Conservation (phyloP, 1,140 invertebrate species). For the Ptiloglossa arizonensis region DNA sequence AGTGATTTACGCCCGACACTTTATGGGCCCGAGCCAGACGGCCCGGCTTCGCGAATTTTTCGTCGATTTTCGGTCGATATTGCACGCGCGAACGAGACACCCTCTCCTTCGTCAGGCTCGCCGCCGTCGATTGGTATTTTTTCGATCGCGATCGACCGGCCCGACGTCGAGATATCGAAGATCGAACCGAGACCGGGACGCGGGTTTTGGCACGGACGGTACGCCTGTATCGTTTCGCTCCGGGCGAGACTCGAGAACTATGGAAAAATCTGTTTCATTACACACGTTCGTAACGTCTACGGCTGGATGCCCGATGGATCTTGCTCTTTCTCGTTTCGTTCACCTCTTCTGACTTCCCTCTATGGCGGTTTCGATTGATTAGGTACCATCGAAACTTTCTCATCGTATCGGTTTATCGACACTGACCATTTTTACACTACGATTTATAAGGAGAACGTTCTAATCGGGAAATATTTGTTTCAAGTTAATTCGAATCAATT, state of each 20-base stretch:
- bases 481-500: no score
- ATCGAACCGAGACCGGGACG: not conserved
- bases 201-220: conserved; percentile 31
- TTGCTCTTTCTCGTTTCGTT: conserved; percentile 9
- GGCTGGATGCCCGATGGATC: conserved; percentile 32
- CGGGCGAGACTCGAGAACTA: conserved; percentile 49
- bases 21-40: conserved; percentile 79
- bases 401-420: not conserved
- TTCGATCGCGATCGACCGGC: not conserved
- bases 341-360: not conserved
- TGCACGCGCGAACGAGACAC: conserved; percentile 8
- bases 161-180: conserved; percentile 1
- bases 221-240: conserved; percentile 52
- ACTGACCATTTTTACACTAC: no score
- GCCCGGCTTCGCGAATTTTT: conserved; percentile 80
- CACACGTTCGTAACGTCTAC: conserved; percentile 42
- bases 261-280: conserved; percentile 71
- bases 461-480: no score
- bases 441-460: no score
- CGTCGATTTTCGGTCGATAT: conserved; percentile 74
- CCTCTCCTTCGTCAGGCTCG: conserved; percentile 20
- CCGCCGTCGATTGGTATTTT: not conserved
- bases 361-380: conserved; percentile 18
- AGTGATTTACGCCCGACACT: conserved; percentile 81
- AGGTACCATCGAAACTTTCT: not conserved